These are phyloP conservation scores for Pherbina coryleti DNA, from an alignment of 2,888 invertebrate species.

Conservation along the genomic window DNA sequence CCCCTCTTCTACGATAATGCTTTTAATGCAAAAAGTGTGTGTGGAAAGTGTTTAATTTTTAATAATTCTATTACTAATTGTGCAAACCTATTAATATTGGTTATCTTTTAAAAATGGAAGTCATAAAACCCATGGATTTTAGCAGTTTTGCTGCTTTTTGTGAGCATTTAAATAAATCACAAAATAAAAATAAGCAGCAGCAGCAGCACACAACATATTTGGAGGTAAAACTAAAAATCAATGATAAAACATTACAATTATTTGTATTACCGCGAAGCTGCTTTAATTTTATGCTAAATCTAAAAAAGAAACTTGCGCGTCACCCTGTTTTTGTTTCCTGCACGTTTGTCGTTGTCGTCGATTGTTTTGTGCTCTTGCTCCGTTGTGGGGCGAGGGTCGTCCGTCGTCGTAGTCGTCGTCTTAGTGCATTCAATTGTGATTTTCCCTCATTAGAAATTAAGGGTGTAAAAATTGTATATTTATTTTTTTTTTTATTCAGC, in stretches of 20 bases:
- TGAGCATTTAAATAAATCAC: slow-evolving; percentile 65
- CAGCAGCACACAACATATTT: slow-evolving; percentile 42
- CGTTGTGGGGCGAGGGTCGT: not conserved
- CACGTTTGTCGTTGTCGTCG: slow-evolving; percentile 2
- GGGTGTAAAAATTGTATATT: slow-evolving; percentile 49
- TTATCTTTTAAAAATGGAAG: slow-evolving; percentile 57
- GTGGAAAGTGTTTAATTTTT: not conserved
- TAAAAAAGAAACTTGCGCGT: not conserved
- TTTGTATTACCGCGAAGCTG: too few relatives aligned
- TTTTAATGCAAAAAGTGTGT: not conserved
- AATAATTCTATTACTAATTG: slow-evolving; percentile 2
- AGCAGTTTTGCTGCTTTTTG: slow-evolving; percentile 66
- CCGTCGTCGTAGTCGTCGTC: not conserved
- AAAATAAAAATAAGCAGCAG: slow-evolving; percentile 49
- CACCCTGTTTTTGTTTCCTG: slow-evolving; percentile 12
- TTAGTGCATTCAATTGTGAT: slow-evolving; percentile 29
- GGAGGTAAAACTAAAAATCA: slow-evolving; percentile 15
- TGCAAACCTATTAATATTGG: slow-evolving; percentile 29
- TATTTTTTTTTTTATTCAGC: slow-evolving; percentile 38
- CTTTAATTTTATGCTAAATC: too few relatives aligned
- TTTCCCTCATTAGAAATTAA: slow-evolving; percentile 43
- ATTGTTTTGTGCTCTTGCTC: not conserved
- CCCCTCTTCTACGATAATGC: not conserved
- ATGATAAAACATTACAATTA: not conserved
- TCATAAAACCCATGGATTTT: slow-evolving; percentile 67